Evolutionary conservation across 2,888 invertebrate species (phyloP).

Genomic region (Hirtodrosophila alboralis): DNA sequence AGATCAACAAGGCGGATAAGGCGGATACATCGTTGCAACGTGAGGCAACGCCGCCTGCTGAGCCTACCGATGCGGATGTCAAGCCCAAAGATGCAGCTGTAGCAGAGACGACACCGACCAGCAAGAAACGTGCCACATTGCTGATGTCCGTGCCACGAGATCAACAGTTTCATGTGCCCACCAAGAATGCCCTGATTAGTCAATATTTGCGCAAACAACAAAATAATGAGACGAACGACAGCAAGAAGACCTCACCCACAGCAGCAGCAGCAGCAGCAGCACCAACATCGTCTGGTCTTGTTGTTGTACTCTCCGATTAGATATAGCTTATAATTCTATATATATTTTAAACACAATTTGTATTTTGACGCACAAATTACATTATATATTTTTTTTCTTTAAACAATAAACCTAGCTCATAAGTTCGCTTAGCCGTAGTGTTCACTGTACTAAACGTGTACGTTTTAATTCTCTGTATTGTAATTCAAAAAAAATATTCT

Average conservation of each 20-base stretch:
- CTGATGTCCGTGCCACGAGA: slow-evolving; percentile 82
- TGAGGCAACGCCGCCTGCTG: slow-evolving; percentile 19
- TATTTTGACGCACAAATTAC: too few species aligned
- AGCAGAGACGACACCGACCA: slow-evolving; percentile 1
- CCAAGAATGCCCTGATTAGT: slow-evolving; percentile 84
- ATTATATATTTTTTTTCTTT: background rate
- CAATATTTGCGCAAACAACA: slow-evolving; percentile 83
- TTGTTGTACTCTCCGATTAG: slow-evolving; percentile 68
- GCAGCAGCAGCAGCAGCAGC: too few species aligned
- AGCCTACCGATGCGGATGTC: background rate
- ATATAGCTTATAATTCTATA: too few species aligned
- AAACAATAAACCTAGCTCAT: slow-evolving; percentile 12
- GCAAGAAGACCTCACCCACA: background rate
- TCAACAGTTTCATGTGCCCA: slow-evolving; percentile 74
- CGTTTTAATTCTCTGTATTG: background rate
- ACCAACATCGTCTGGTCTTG: too few species aligned
- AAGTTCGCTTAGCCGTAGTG: slow-evolving; percentile 39
- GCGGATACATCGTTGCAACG: slow-evolving; percentile 20
- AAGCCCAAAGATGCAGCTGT: slow-evolving; percentile 11
- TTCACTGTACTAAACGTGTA: slow-evolving; percentile 19
- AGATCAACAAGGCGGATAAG: slow-evolving; percentile 37
- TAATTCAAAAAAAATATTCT: slow-evolving; percentile 19
- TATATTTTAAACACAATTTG: too few species aligned
- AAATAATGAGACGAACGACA: slow-evolving; percentile 29
- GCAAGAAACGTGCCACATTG: slow-evolving; percentile 82